Evolutionary conservation across 2,888 invertebrate species (phyloP), one percentile per base, ranked within the genome.

Genomic region (Eustalomyia histrio): DNA sequence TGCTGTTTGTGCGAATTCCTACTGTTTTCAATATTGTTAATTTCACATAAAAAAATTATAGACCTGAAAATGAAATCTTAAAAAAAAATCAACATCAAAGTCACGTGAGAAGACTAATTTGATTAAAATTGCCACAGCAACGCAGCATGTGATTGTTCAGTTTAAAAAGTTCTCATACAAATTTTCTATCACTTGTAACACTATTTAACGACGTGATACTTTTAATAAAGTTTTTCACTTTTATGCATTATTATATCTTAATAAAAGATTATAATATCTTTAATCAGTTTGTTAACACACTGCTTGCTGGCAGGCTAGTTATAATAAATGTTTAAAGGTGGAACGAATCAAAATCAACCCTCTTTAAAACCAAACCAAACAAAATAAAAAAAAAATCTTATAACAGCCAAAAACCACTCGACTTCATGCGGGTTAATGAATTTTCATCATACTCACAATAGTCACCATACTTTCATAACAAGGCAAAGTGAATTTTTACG

Each of bases 51-150:
- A 47, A 47, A 47, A n/a, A 47, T n/a, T 47, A 47, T 47, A 47
- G 43, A 47, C 43, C 12, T 47, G n/a, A 47, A 47, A n/a, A 16
- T 47, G n/a, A 47, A 67, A 53, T 68, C 68, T 57, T 69, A 60
- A 35, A 47, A 63, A 76, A 52, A 55, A 24, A 43, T 63, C 74
- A 55, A 83, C 83, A 83, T 83, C 76, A 83, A 83, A 83, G 85
- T 83, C 83, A 88, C 88, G 87, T 87, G 88, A 87, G 89, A 87
- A 87, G 84, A 86, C 86, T 87, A 88, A 88, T 88, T 88, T 88
- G 86, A 88, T 87, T 88, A 88, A 78, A 85, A 87, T 88, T 87
- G 85, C 85, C 87, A 88, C 86, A 86, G 88, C 86, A 87, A 88
- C 87, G 83, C 86, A 85, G 85, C 87, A 75, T 85, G 88, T 80